These are phyloP conservation scores for Bos indicus DNA, from an alignment of 2,113 vertebrate genomes.

Conservation along the genomic window DNA sequence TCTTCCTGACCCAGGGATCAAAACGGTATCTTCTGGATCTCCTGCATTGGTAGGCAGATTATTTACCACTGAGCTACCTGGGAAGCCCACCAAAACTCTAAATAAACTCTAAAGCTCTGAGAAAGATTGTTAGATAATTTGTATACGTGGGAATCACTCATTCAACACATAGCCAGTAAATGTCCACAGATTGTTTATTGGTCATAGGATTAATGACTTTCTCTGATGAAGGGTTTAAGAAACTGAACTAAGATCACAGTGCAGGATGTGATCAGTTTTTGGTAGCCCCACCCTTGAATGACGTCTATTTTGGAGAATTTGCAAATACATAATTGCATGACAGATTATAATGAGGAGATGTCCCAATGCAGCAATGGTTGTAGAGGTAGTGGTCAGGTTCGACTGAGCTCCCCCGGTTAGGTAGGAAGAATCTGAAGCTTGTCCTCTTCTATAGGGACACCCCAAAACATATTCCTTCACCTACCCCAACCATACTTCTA, in stretches of 20 bases:
- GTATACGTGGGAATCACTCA: background rate
- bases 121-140: background rate
- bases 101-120: background rate
- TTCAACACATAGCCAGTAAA: background rate
- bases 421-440: background rate
- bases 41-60: background rate
- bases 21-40: background rate
- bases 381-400: background rate
- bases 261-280: background rate
- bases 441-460: background rate
- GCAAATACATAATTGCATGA: no score
- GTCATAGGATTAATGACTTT: background rate
- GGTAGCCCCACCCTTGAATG: background rate
- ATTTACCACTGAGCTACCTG: background rate
- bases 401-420: background rate
- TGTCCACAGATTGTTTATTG: background rate
- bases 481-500: background rate
- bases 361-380: background rate
- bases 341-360: no score
- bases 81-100: background rate
- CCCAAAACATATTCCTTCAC: background rate
- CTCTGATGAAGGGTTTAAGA: background rate
- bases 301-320: background rate
- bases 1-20: background rate
- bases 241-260: background rate